Evolutionary conservation across 2,888 invertebrate species (phyloP).

Genomic region (Aleiodes alternator): DNA sequence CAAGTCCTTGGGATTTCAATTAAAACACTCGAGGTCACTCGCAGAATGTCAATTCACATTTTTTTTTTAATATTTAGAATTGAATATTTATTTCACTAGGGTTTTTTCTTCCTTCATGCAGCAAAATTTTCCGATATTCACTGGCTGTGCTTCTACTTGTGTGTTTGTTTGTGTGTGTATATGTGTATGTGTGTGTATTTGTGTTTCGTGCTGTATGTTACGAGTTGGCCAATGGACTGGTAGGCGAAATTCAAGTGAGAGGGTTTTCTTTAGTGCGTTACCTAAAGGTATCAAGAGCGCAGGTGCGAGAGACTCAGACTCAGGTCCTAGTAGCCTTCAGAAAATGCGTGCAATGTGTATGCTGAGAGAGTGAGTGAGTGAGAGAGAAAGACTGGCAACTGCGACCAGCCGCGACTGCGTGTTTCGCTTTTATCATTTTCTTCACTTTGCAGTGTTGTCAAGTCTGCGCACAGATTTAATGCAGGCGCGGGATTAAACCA

Average conservation of each 20-base stretch:
- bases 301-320: constrained; percentile 3
- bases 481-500: too few relatives aligned
- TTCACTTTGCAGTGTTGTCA: constrained; percentile 39
- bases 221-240: too few relatives aligned
- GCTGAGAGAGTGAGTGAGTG: too few relatives aligned
- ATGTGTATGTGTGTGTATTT: too few relatives aligned
- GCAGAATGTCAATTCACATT: neutral
- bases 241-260: constrained; percentile 6
- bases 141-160: too few relatives aligned
- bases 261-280: constrained; percentile 9
- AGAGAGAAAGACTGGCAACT: neutral
- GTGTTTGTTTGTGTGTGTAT: too few relatives aligned
- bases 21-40: constrained; percentile 13
- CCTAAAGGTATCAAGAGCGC: constrained; percentile 14
- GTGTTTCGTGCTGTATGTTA: too few relatives aligned
- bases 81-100: neutral
- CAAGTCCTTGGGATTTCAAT: neutral
- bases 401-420: constrained; percentile 11
- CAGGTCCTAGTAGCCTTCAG: constrained; percentile 10
- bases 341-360: constrained; percentile 13
- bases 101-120: neutral
- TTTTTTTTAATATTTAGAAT: neutral
- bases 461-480: neutral
- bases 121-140: too few relatives aligned
- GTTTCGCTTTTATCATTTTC: constrained; percentile 1